Conservation (phyloP, 2,797 vertebrate genomes). For the Hyperoplus immaculatus region DNA sequence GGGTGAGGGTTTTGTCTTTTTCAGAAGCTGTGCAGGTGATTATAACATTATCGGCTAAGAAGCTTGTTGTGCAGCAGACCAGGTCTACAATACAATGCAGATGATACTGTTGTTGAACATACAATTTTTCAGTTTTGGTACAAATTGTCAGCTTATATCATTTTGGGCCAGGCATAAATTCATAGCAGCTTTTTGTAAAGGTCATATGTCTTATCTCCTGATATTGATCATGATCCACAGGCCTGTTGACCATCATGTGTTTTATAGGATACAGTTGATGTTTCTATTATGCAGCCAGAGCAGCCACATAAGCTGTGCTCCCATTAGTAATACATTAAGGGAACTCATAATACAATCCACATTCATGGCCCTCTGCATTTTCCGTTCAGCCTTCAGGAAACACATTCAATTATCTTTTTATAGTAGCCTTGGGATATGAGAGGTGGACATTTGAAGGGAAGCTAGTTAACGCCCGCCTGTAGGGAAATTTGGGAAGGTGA, state of each 20-base stretch:
- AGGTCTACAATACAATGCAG: too few species aligned
- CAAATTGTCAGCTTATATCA: background rate
- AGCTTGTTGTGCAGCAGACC: too few species aligned
- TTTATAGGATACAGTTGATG: slow-evolving; percentile 29
- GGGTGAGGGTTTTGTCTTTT: too few species aligned
- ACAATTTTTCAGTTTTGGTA: too few species aligned
- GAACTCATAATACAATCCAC: slow-evolving; percentile 33
- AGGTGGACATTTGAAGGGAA: background rate
- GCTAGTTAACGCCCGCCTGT: slow-evolving; percentile 3
- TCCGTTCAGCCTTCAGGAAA: slow-evolving; percentile 45
- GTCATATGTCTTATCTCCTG: background rate
- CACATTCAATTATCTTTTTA: slow-evolving; percentile 39
- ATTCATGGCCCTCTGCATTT: slow-evolving; percentile 36
- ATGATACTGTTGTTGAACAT: too few species aligned
- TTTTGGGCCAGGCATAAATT: background rate
- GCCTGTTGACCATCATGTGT: background rate
- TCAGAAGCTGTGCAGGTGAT: too few species aligned
- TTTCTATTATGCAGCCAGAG: slow-evolving; percentile 30
- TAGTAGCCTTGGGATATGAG: slow-evolving; percentile 27
- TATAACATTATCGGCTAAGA: too few species aligned
- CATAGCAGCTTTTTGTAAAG: background rate
- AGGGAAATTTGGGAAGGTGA: background rate
- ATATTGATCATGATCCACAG: background rate
- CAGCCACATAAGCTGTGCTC: slow-evolving; percentile 11
- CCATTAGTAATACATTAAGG: slow-evolving; percentile 50